Conservation (phyloP, 2,888 invertebrate species). For the Rhopalosiphum nymphaeae region DNA sequence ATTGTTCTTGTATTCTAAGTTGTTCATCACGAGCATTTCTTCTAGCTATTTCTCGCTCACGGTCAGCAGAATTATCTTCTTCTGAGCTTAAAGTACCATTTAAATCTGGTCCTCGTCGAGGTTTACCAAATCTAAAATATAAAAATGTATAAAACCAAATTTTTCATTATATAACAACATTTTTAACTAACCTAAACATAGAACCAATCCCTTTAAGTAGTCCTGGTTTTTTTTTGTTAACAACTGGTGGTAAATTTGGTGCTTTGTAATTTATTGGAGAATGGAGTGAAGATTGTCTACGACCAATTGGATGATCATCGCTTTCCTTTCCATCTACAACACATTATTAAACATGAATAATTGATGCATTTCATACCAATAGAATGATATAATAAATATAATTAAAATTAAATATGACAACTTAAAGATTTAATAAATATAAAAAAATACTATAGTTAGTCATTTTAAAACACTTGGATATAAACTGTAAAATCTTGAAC, state of each 20-base stretch:
- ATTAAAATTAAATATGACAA: neutral
- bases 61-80: slow-evolving; percentile 69
- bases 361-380: neutral
- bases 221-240: slow-evolving; percentile 79
- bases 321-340: slow-evolving; percentile 72
- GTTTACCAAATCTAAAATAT: slow-evolving; percentile 76
- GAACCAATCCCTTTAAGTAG: slow-evolving; percentile 84
- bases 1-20: slow-evolving; percentile 71
- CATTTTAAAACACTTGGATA: neutral
- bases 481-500: neutral
- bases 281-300: slow-evolving; percentile 85
- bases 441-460: neutral
- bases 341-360: slow-evolving; percentile 1
- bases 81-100: slow-evolving; percentile 66
- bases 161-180: neutral
- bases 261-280: slow-evolving; percentile 75
- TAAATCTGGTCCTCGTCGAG: slow-evolving; percentile 72
- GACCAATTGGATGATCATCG: slow-evolving; percentile 72
- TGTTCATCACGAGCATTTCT: slow-evolving; percentile 70
- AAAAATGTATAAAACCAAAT: neutral
- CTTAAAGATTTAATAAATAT: neutral
- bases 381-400: neutral
- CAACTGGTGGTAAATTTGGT: slow-evolving; percentile 69
- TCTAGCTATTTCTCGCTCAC: slow-evolving; percentile 69
- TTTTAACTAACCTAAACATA: slow-evolving; percentile 77